Conservation (phyloP, 2,797 vertebrate genomes). For the Vireo griseus region DNA sequence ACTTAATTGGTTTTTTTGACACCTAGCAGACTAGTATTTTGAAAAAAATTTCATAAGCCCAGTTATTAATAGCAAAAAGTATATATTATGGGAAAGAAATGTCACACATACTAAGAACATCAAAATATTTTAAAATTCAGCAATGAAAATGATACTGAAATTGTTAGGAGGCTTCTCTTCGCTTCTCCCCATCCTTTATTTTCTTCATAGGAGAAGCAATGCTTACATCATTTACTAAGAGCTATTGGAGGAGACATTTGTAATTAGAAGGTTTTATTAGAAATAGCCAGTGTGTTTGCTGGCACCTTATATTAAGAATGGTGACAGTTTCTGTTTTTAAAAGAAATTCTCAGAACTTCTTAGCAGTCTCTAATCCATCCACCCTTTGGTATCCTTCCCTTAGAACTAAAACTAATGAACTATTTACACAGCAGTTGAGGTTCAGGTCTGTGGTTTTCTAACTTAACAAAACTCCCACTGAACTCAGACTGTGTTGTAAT, state of each 20-base stretch:
- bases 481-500: neutral
- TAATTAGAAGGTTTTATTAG: neutral
- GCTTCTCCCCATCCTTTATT: neutral
- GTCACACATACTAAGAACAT: neutral
- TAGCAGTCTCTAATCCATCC: neutral
- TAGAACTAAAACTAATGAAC: neutral
- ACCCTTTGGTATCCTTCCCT: neutral
- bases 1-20: neutral
- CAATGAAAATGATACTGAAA: neutral
- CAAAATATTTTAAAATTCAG: neutral
- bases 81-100: neutral
- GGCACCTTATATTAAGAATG: neutral
- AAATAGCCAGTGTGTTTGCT: neutral
- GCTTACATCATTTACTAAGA: neutral
- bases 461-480: neutral
- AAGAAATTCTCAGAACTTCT: neutral
- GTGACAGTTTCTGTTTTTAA: neutral
- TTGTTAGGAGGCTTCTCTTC: neutral
- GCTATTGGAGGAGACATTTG: neutral
- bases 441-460: neutral
- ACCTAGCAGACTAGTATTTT: neutral
- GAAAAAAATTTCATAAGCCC: neutral
- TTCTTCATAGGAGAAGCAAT: neutral
- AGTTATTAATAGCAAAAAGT: neutral
- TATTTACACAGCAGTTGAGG: neutral